These are phyloP conservation scores for Galaxea fascicularis DNA, from an alignment of 92 coral and sea anemone species.

Conservation along the genomic window DNA sequence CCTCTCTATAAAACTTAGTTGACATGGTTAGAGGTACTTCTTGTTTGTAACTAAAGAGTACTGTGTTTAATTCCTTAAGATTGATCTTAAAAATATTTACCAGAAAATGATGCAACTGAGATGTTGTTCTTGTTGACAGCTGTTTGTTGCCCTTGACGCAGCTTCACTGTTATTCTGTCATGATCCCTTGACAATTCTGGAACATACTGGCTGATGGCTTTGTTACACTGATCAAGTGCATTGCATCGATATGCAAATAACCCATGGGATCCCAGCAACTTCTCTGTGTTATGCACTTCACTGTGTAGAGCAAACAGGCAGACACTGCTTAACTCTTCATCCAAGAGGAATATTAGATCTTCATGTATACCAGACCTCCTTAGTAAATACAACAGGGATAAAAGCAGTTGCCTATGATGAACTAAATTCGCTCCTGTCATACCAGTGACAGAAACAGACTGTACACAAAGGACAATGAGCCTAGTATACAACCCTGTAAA, in stretches of 20 bases:
- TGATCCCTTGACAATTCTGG: conserved; percentile 52
- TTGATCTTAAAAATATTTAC: conserved; percentile 5
- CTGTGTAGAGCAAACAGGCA: conserved; percentile 57
- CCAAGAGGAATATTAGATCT: conserved; percentile 52
- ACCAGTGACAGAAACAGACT: too few relatives aligned
- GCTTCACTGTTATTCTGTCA: conserved; percentile 52
- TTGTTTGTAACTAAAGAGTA: too few relatives aligned
- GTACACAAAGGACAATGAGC: too few relatives aligned
- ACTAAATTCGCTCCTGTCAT: too few relatives aligned
- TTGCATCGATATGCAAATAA: conserved; percentile 24
- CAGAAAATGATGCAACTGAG: conserved; percentile 64
- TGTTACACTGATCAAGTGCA: conserved; percentile 39
- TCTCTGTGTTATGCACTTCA: conserved; percentile 44
- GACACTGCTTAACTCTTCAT: conserved; percentile 47
- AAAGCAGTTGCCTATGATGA: too few relatives aligned
- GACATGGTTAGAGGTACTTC: neutral
- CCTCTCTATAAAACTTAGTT: too few relatives aligned
- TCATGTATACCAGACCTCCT: conserved; percentile 69
- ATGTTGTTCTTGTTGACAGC: conserved; percentile 54
- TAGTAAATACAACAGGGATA: conserved; percentile 8
- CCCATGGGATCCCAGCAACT: conserved; percentile 48
- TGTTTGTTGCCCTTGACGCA: conserved; percentile 52
- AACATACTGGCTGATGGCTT: conserved; percentile 52
- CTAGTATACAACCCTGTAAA: neutral
- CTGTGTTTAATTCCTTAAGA: too few relatives aligned